Conservation (phyloP, 2,888 invertebrate genomes). For the Sympetrum striolatum region DNA sequence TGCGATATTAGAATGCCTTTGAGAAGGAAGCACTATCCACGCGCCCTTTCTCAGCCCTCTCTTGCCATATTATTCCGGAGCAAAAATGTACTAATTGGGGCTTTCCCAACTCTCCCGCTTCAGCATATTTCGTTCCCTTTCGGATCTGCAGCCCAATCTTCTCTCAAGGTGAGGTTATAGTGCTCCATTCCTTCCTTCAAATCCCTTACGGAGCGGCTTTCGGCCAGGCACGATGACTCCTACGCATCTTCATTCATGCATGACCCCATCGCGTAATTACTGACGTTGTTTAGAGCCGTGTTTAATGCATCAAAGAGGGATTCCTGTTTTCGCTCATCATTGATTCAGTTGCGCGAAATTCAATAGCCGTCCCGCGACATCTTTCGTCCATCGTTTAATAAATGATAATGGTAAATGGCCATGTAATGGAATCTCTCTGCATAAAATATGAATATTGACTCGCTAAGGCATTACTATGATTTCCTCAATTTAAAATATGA, state of each 20-base stretch:
- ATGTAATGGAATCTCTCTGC: too few species aligned
- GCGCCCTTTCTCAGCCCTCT: background rate
- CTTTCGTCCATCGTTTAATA: too few species aligned
- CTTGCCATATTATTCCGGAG: background rate
- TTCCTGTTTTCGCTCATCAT: too few species aligned
- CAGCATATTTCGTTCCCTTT: background rate
- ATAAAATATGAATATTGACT: too few species aligned
- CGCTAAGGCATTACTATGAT: too few species aligned
- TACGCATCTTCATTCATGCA: background rate
- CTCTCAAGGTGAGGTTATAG: background rate
- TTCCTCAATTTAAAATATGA: too few species aligned
- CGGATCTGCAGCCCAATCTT: background rate
- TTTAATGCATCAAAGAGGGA: too few species aligned
- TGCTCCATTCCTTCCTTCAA: background rate
- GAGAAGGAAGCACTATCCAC: background rate
- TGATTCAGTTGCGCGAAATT: too few species aligned
- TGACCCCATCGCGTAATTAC: background rate
- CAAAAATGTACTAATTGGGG: background rate
- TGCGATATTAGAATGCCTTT: background rate
- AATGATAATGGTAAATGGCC: too few species aligned
- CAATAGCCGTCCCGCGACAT: too few species aligned
- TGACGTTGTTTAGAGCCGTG: too few species aligned
- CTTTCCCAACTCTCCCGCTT: background rate
- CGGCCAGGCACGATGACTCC: background rate
- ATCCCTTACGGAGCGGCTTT: background rate